Evolutionary conservation across 1,140 invertebrate species (phyloP).

Genomic region (Magallana gigas): DNA sequence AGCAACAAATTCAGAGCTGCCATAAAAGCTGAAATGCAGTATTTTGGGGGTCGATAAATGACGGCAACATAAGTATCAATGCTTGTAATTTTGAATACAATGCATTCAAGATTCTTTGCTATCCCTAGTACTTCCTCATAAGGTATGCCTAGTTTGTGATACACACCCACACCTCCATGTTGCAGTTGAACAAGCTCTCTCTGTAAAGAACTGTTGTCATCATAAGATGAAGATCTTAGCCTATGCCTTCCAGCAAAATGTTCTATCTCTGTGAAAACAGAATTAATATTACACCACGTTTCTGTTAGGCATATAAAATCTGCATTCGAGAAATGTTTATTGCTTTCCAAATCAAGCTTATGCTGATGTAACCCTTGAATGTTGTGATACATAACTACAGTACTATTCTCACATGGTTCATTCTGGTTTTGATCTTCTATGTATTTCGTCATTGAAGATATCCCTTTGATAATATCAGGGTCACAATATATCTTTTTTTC

Average conservation of each 20-base stretch:
- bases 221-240: too few relatives aligned
- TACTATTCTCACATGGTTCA: too few relatives aligned
- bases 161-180: neutral
- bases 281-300: conserved; percentile 1
- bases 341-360: neutral
- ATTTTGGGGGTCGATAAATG: neutral
- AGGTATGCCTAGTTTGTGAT: too few relatives aligned
- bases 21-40: neutral
- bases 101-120: neutral
- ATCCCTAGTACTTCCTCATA: too few relatives aligned
- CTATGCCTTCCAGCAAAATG: too few relatives aligned
- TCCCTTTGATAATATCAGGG: neutral
- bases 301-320: conserved; percentile 23
- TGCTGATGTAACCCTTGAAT: neutral
- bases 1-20: neutral
- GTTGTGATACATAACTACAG: conserved; percentile 8
- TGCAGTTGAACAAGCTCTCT: too few relatives aligned
- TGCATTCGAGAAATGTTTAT: neutral
- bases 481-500: neutral
- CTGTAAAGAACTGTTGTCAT: too few relatives aligned
- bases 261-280: too few relatives aligned
- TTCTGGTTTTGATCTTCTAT: neutral
- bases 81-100: neutral
- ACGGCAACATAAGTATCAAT: neutral
- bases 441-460: neutral